A percentile compares a stretch with the other conserved stretches of the same genome.
phyloP scores from a whole-genome alignment of 2,888 invertebrate genomes.

The Phorcus lineatus region DNA sequence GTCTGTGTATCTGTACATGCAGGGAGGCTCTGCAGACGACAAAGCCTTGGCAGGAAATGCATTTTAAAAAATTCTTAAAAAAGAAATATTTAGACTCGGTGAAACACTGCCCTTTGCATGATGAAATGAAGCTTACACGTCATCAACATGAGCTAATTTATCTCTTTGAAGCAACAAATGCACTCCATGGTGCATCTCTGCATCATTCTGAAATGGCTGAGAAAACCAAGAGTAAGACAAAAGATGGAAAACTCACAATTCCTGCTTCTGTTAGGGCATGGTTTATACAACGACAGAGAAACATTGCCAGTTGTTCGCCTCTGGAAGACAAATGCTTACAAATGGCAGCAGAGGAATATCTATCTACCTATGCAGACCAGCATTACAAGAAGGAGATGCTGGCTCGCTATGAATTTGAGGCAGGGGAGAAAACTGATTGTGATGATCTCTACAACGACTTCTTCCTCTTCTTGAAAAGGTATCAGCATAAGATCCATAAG shows the following conservation, averaged over 20 bases:
- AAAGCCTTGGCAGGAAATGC: background rate
- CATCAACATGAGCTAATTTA: background rate
- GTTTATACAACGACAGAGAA: background rate
- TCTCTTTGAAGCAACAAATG: background rate
- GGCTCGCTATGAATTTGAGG: background rate
- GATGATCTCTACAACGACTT: too few species aligned
- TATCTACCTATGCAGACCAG: background rate
- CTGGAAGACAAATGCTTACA: background rate
- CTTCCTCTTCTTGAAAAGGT: too few species aligned
- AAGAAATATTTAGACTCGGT: background rate
- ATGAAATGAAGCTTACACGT: too few species aligned
- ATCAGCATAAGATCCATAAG: too few species aligned
- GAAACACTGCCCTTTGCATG: slow-evolving; percentile 1
- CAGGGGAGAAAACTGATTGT: background rate
- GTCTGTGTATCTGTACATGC: background rate
- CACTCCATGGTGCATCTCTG: background rate
- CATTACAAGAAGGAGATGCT: slow-evolving; percentile 13
- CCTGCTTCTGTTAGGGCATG: too few species aligned
- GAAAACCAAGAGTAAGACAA: background rate
- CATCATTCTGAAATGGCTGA: background rate
- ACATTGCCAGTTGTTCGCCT: background rate
- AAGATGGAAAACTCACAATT: background rate
- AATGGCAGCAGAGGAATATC: background rate
- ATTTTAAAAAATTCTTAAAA: background rate
- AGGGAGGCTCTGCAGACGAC: background rate